phyloP scores from a whole-genome alignment of 2,113 vertebrate species.

The Zosterops hypoxanthus region DNA sequence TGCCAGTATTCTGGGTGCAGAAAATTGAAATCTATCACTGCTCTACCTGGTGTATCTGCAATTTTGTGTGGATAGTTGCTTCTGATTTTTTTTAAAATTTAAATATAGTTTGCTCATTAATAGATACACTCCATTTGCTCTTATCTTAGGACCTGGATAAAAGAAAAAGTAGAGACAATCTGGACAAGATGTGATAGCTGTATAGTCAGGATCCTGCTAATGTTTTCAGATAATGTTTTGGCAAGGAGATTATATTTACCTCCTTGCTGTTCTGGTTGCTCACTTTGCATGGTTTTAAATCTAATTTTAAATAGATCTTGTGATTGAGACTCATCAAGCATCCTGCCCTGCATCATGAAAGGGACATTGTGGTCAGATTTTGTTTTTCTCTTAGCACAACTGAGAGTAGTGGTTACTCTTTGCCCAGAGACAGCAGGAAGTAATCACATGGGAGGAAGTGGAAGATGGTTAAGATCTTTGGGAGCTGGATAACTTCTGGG shows the following conservation, averaged over 20 bases:
- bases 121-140: not conserved
- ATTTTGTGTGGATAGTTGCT: not conserved
- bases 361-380: not conserved
- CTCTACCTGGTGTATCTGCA: not conserved
- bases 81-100: not conserved
- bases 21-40: not conserved
- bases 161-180: not conserved
- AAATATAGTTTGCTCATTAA: not conserved
- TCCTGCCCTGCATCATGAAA: not conserved
- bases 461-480: not conserved
- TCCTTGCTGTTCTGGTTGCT: not conserved
- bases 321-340: not conserved
- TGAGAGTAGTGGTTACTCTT: not conserved
- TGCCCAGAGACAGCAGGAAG: not conserved
- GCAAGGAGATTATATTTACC: not conserved
- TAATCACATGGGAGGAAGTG: not conserved
- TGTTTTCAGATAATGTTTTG: not conserved
- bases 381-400: not conserved
- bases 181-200: not conserved
- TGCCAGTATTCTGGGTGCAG: not conserved
- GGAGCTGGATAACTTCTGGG: not conserved
- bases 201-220: not conserved
- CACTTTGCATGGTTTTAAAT: not conserved
- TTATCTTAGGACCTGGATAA: not conserved
- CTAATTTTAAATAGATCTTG: not conserved